These are phyloP conservation scores for Callopanchax toddi DNA, from an alignment of 2,113 vertebrate species.

Conservation along the genomic window DNA sequence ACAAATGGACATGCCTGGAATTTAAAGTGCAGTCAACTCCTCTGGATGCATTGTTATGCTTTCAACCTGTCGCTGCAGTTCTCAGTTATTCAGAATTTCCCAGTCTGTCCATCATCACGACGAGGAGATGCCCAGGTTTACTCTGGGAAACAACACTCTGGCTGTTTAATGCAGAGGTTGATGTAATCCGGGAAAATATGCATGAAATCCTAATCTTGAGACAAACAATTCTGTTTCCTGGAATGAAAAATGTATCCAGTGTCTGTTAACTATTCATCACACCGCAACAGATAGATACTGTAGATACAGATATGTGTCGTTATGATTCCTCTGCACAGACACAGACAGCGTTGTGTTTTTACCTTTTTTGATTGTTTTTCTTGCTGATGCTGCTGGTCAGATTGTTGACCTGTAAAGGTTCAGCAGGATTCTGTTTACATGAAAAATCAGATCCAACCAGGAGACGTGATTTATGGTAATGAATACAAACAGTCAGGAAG, in stretches of 20 bases:
- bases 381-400: no score
- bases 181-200: slow-evolving; percentile 41
- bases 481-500: no score
- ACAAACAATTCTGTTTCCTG: slow-evolving; percentile 21
- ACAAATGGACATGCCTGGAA: slow-evolving; percentile 18
- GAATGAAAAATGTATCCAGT: slow-evolving; percentile 30
- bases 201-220: slow-evolving; percentile 43
- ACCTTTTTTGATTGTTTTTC: no score
- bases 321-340: no score
- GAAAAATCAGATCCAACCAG: no score
- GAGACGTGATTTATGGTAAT: no score
- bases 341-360: no score
- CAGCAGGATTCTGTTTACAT: no score
- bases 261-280: neutral
- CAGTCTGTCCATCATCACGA: slow-evolving; percentile 48
- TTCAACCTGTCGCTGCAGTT: slow-evolving; percentile 42
- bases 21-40: slow-evolving; percentile 41
- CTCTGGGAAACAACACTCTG: slow-evolving; percentile 6
- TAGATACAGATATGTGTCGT: no score
- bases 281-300: no score
- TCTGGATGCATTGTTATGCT: slow-evolving; percentile 56
- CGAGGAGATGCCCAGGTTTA: slow-evolving; percentile 22
- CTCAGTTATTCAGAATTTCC: slow-evolving; percentile 66
- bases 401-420: no score
- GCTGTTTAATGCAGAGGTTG: slow-evolving; percentile 10